Percentiles rank a stretch among this genome's conserved stretches.
These are phyloP conservation scores for Platycheirus rosarum DNA, from an alignment of 2,888 invertebrate genomes.

Conservation along the genomic window DNA sequence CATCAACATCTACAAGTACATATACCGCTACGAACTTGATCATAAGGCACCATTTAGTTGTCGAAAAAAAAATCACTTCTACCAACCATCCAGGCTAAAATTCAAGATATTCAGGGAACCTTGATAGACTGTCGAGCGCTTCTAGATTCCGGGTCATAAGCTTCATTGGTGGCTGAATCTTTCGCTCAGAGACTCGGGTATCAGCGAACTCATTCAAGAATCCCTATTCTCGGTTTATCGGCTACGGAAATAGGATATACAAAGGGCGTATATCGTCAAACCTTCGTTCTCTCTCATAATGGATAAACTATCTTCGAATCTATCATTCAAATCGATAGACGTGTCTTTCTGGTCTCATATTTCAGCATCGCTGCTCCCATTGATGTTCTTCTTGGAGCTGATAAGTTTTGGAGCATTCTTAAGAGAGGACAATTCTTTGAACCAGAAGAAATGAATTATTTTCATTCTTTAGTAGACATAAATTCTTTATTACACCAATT, in stretches of 20 bases:
- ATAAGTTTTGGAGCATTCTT: slow-evolving; percentile 6
- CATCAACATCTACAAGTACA: background rate
- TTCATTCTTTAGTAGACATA: background rate
- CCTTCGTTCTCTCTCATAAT: slow-evolving; percentile 6
- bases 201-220: slow-evolving; percentile 7
- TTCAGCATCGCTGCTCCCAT: slow-evolving; percentile 4
- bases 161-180: slow-evolving; percentile 13
- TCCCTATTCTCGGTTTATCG: slow-evolving; percentile 13
- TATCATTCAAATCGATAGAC: slow-evolving; percentile 13
- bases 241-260: slow-evolving; percentile 19
- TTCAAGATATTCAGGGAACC: slow-evolving; percentile 5
- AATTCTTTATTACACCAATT: background rate
- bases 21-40: background rate
- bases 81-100: slow-evolving; percentile 6
- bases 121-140: slow-evolving; percentile 11
- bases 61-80: slow-evolving; percentile 1
- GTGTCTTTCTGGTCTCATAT: slow-evolving; percentile 6
- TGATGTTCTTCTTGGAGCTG: slow-evolving; percentile 1
- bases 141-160: slow-evolving; percentile 22
- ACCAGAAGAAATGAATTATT: background rate
- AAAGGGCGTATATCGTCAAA: slow-evolving; percentile 19
- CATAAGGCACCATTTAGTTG: too few species aligned
- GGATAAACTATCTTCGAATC: slow-evolving; percentile 22
- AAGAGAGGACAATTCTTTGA: background rate
- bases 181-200: slow-evolving; percentile 5